phyloP scores from a whole-genome alignment of 2,888 invertebrate species.

The Drosophila kanekoi region DNA sequence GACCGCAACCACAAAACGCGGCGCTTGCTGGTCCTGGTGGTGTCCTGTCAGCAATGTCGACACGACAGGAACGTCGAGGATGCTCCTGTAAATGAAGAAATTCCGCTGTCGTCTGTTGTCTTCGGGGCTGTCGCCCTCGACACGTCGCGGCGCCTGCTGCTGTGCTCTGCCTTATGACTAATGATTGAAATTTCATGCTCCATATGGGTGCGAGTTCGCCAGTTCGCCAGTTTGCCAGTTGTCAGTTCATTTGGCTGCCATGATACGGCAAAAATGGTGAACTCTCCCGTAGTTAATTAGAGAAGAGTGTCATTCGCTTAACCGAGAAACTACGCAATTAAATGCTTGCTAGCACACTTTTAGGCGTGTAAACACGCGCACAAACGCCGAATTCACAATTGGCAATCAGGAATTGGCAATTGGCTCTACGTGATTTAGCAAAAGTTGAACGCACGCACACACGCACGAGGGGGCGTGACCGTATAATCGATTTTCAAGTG shows the following conservation, averaged over 20 bases:
- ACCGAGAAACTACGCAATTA: slow-evolving; percentile 34
- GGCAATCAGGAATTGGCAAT: slow-evolving; percentile 65
- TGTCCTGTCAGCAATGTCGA: slow-evolving; percentile 68
- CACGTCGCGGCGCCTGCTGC: slow-evolving; percentile 15
- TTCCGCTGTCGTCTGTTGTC: slow-evolving; percentile 70
- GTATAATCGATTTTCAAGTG: slow-evolving; percentile 77
- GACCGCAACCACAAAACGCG: slow-evolving; percentile 75
- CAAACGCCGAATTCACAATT: slow-evolving; percentile 45
- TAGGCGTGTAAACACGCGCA: slow-evolving; percentile 22
- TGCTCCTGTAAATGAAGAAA: slow-evolving; percentile 76
- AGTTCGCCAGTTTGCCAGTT: slow-evolving; percentile 30
- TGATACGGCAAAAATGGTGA: slow-evolving; percentile 59
- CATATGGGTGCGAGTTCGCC: slow-evolving; percentile 53
- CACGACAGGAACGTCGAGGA: slow-evolving; percentile 50
- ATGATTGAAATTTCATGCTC: slow-evolving; percentile 73
- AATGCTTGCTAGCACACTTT: slow-evolving; percentile 40
- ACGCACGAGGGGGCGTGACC: slow-evolving; percentile 44
- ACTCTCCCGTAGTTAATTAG: slow-evolving; percentile 37
- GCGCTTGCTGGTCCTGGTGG: slow-evolving; percentile 7
- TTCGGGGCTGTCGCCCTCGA: slow-evolving; percentile 54
- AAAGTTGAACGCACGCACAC: slow-evolving; percentile 43
- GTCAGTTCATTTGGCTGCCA: slow-evolving; percentile 66
- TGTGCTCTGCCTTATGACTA: slow-evolving; percentile 61
- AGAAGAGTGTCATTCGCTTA: slow-evolving; percentile 6
- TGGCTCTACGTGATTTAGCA: slow-evolving; percentile 76